Evolutionary conservation across 2,113 vertebrate genomes (phyloP).

Genomic region (Taurulus bubalis): DNA sequence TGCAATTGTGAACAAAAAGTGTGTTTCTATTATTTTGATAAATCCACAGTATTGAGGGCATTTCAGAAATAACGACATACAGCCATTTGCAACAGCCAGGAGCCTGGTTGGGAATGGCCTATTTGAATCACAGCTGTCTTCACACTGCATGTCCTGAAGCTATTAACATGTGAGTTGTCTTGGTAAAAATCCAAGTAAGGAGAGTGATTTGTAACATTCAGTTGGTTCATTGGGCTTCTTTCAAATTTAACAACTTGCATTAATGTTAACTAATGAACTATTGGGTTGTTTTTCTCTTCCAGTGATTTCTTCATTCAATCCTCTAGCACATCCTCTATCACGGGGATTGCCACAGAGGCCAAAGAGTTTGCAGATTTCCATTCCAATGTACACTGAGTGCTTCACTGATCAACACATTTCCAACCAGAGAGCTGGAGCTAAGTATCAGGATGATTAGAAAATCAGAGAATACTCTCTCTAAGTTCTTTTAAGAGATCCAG

Average conservation of each 20-base stretch:
- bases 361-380: neutral
- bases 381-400: neutral
- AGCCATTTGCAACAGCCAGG: conserved; percentile 13
- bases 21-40: conserved; percentile 4
- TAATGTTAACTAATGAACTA: conserved; percentile 5
- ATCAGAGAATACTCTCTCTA: conserved; percentile 8
- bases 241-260: neutral
- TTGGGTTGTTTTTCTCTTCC: neutral
- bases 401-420: conserved; percentile 17
- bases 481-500: conserved; percentile 15
- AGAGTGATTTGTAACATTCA: conserved; percentile 9
- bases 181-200: conserved; percentile 15
- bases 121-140: conserved; percentile 48
- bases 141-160: conserved; percentile 6
- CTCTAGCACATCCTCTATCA: neutral
- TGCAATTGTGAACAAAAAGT: neutral
- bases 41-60: conserved; percentile 3
- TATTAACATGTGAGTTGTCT: conserved; percentile 27
- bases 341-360: neutral
- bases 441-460: conserved; percentile 21
- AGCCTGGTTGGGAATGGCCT: conserved; percentile 15
- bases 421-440: neutral
- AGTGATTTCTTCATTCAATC: conserved; percentile 11
- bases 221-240: neutral
- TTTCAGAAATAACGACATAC: conserved; percentile 7